A percentile compares a stretch with the other conserved stretches of the same genome.
Evolutionary conservation across 2,888 invertebrate species (phyloP).

Genomic region (Yponomeuta cagnagella): DNA sequence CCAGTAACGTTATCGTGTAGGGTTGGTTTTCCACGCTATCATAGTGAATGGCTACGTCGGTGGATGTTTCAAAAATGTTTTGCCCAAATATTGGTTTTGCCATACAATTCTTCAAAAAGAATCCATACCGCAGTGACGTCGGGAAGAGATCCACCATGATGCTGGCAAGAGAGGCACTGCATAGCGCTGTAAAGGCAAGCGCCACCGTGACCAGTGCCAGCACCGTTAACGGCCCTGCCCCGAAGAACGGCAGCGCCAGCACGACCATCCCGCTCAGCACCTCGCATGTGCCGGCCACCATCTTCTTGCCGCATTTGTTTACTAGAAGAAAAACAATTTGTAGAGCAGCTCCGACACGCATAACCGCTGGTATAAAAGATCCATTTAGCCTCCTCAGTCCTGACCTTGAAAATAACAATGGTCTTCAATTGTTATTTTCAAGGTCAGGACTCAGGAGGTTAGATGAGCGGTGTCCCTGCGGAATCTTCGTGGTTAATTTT

Average conservation of each 20-base stretch:
- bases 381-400: too few relatives aligned
- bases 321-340: conserved; percentile 1
- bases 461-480: too few relatives aligned
- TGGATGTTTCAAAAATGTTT: too few relatives aligned
- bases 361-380: background rate
- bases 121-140: conserved; percentile 75
- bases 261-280: conserved; percentile 66
- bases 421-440: too few relatives aligned
- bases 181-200: conserved; percentile 70
- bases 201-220: conserved; percentile 73
- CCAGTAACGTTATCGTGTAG: too few relatives aligned
- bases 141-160: conserved; percentile 80
- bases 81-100: too few relatives aligned
- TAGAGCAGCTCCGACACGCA: background rate
- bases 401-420: too few relatives aligned
- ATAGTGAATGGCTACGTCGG: too few relatives aligned
- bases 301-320: conserved; percentile 55
- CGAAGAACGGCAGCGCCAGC: conserved; percentile 71
- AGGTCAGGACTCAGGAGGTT: too few relatives aligned
- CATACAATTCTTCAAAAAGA: background rate
- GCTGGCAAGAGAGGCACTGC: conserved; percentile 77
- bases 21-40: too few relatives aligned
- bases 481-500: too few relatives aligned
- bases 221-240: conserved; percentile 66
- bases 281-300: conserved; percentile 52